A percentile compares a stretch with the other conserved stretches of the same genome.
Conservation (phyloP, 2,113 vertebrate species). For the Pomatostomus ruficeps region DNA sequence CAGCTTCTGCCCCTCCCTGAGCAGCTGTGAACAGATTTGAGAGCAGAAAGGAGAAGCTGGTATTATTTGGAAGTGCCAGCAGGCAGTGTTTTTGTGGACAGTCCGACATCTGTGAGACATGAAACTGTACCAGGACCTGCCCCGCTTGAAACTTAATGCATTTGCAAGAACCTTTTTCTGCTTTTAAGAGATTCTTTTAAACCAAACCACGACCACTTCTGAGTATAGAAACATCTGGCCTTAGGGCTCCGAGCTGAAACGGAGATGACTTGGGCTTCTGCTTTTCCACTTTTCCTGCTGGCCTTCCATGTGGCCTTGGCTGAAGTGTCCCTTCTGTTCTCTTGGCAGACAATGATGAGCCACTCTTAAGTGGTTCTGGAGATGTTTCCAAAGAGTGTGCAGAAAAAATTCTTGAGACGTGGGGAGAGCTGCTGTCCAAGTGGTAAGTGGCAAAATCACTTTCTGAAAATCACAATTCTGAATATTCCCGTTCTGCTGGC, state of each 20-base stretch:
- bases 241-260: background rate
- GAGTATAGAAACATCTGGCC: background rate
- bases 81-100: background rate
- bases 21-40: background rate
- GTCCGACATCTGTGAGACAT: background rate
- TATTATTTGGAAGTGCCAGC: background rate
- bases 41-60: background rate
- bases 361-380: conserved; percentile 93
- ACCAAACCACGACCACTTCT: background rate
- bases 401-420: conserved; percentile 98
- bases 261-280: background rate
- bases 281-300: background rate
- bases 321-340: conserved; percentile 10
- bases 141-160: background rate
- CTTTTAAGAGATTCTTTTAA: background rate
- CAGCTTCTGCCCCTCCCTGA: background rate
- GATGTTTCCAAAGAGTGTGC: conserved; percentile 99
- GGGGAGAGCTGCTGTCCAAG: conserved; percentile 96
- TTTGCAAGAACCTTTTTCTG: background rate
- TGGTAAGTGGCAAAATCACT: conserved; percentile 79
- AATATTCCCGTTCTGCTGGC: background rate
- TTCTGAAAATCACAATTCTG: background rate
- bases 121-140: background rate
- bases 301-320: background rate
- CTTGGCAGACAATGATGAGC: conserved; percentile 92